Evolutionary conservation across 2,888 invertebrate genomes (phyloP), one percentile per base, ranked within the genome.

Genomic region (Epinotia demarniana): DNA sequence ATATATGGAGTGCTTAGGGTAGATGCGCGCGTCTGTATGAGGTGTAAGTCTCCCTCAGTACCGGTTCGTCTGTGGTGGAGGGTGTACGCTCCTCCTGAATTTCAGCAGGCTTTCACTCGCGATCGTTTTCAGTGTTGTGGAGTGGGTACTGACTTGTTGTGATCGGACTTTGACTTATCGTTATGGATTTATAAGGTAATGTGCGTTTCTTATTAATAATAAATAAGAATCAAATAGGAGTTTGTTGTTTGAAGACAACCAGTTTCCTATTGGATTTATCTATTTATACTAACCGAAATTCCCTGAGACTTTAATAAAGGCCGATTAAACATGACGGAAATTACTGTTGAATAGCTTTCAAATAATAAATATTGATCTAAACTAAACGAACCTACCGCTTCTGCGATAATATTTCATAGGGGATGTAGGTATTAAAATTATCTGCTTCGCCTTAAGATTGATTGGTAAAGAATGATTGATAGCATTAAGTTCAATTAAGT

Each of bases 1-100:
- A 6, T 53, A 86, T 80, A 83, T 83, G 82, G 80, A 83, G 84
- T 86, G 85, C 84, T 89, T 85, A 86, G 87, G 88, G 87, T 86
- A 88, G 91, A 91, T 92, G 93, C 93, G 93, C 92, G 92, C 93
- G 93, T 89, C 92, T 91, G 80, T 82, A 79, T 79, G 81, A 79
- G 85, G 81, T 81, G 83, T 78, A n/a, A 27, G 46, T 27, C 55
- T 90, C 91, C 92, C 91, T 92, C 92, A 93, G 93, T 93, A 82
- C 82, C 81, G 81, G 82, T 84, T 84, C 77, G 81, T 82, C 80
- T 80, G 81, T 77, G 81, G 79, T 78, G 83, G 81, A 85, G 86
- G 86, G 83, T 81, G 83, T 85, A 89, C 91, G 92, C 83, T 80
- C 78, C 76, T 76, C 66, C 75, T 73, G 72, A 81, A 78, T 83